phyloP scores from a whole-genome alignment of 2,113 vertebrate species.

The Strix aluco region DNA sequence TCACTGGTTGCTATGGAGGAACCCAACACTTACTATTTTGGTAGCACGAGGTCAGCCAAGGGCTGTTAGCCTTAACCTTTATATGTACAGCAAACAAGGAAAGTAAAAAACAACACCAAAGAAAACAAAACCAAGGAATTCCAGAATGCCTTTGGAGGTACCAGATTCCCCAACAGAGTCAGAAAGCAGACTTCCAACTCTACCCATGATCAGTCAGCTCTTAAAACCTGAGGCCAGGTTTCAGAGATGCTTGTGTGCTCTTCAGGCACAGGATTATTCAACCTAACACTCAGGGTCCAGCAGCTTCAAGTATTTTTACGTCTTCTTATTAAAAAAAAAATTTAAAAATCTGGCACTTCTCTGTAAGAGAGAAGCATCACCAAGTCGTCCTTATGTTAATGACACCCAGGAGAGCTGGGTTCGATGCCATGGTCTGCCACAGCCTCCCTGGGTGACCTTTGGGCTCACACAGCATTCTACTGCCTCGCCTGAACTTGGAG shows the following conservation, averaged over 20 bases:
- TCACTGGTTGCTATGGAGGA: slow-evolving; percentile 64
- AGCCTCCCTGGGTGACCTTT: neutral
- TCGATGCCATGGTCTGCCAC: neutral
- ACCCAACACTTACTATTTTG: neutral
- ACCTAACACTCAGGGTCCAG: neutral
- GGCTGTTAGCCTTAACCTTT: neutral
- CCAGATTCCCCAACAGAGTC: neutral
- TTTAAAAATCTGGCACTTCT: neutral
- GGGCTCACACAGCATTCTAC: neutral
- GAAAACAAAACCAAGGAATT: neutral
- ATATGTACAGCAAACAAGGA: neutral
- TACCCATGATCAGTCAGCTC: neutral
- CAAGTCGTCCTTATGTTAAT: neutral
- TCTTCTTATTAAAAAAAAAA: neutral
- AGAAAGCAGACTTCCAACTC: neutral
- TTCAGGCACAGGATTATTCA: neutral
- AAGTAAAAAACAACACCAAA: neutral
- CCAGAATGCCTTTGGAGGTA: neutral
- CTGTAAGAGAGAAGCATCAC: neutral
- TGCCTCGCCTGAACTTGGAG: neutral
- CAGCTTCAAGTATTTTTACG: neutral
- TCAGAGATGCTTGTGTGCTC: neutral
- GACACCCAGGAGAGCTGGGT: neutral
- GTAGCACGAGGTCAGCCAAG: neutral
- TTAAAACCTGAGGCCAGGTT: neutral